Base-by-base conservation (phyloP, 2,888 invertebrate genomes). In the Orchesellides sinensis region DNA sequence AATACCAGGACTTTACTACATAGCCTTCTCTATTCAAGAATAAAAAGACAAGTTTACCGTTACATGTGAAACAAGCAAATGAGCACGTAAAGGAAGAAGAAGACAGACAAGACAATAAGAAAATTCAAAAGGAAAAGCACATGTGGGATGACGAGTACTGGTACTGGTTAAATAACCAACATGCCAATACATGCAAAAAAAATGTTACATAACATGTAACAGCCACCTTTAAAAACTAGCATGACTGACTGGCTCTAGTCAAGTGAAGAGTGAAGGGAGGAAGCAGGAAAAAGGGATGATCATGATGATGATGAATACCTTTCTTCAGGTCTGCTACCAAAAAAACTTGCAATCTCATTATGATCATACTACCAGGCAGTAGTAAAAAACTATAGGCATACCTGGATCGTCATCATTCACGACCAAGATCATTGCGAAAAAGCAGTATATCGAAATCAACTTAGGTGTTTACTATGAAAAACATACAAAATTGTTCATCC, bases 11-110 rank as follows among this genome's bases (percentile, higher is more conserved):
- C n/a, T n/a, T 54, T 65, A 8, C 40, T 75, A 59, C 63, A 59
- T 66, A n/a, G n/a, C n/a, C 45, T 29, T 35, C 47, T 32, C n/a
- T n/a, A n/a, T n/a, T n/a, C n/a, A n/a, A n/a, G n/a, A n/a, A n/a
- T n/a, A n/a, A n/a, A n/a, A 29, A 75, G 66, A 75, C 66, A 32
- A 40, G 54, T 47, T 19, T 68, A 27, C 66, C 56, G 77, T 77
- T 77, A 68, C 59, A 23, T 23, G 56, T 56, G n/a, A n/a, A n/a
- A 35, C 73, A 40, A 61, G 52, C n/a, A 52, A 8, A n/a, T 17
- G 17, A 52, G 19, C 17, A 68, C 14, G 65, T 5, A 5, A 29
- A 32, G 35, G 17, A 21, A 35, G 66, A n/a, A 29, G 12, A 66
- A 66, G 45, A 32, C 21, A 29, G n/a, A 21, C 59, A 14, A 12